phyloP scores from a whole-genome alignment of 2,113 vertebrate species.

The Plecturocebus donacophilus region DNA sequence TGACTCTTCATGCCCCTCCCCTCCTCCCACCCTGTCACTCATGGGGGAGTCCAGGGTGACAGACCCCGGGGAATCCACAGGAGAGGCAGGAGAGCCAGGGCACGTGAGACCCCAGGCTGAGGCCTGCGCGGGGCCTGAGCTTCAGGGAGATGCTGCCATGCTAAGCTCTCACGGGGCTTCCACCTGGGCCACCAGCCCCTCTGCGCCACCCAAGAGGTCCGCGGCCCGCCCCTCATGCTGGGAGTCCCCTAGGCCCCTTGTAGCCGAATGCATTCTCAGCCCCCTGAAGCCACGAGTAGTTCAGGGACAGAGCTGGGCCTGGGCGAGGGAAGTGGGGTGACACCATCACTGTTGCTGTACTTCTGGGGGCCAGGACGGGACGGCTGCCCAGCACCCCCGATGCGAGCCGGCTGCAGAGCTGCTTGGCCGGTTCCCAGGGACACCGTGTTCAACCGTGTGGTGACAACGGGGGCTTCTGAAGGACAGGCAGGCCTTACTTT shows the following conservation, averaged over 20 bases:
- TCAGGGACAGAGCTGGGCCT: too few relatives aligned
- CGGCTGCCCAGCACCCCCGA: fast-evolving
- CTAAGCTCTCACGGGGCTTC: neutral
- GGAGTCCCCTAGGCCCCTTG: too few relatives aligned
- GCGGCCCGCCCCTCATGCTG: too few relatives aligned
- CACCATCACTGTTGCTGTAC: fast-evolving
- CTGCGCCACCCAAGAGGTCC: too few relatives aligned
- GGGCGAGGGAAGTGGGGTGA: neutral
- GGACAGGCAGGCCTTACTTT: neutral
- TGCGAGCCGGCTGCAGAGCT: neutral
- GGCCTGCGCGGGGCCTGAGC: neutral
- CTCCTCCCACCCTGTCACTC: neutral
- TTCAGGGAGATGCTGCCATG: neutral
- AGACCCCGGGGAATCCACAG: neutral
- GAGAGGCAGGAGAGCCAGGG: too few relatives aligned
- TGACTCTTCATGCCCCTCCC: neutral
- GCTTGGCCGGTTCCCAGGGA: neutral
- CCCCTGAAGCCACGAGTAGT: too few relatives aligned
- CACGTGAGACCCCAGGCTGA: neutral
- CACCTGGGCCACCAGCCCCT: too few relatives aligned
- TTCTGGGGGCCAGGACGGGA: neutral
- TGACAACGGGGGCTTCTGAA: too few relatives aligned
- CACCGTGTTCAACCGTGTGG: neutral
- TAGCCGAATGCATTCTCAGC: too few relatives aligned
- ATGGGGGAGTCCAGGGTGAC: neutral